Percentiles rank a stretch among this genome's conserved stretches.
These are phyloP conservation scores for Gymnorhina tibicen DNA, from an alignment of 2,113 vertebrate species.

Conservation along the genomic window DNA sequence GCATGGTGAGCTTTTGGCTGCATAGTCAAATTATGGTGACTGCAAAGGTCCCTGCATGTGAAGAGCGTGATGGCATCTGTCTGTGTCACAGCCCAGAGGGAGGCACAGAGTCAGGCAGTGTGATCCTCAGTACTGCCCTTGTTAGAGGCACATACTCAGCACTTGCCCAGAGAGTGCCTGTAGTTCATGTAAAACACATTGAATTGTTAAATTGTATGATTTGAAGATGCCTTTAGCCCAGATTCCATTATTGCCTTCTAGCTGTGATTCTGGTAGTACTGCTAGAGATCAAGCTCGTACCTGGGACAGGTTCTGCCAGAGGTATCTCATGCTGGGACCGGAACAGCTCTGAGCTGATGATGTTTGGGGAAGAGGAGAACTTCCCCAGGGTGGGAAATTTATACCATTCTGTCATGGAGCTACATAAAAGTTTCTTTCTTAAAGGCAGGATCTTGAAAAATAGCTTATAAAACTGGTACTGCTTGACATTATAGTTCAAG, in stretches of 20 bases:
- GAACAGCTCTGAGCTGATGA: background rate
- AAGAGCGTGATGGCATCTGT: background rate
- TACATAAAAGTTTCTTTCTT: background rate
- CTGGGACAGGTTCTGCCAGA: background rate
- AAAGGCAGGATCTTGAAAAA: background rate
- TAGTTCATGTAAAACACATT: background rate
- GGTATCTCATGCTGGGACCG: background rate
- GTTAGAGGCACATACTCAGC: background rate
- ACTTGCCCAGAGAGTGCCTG: background rate
- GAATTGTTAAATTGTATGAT: background rate
- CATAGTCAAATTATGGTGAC: background rate
- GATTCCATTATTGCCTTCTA: background rate
- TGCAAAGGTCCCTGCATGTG: background rate
- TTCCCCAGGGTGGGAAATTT: background rate
- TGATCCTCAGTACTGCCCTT: background rate
- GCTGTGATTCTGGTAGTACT: background rate
- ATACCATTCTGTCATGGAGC: background rate
- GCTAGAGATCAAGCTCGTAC: accelerated
- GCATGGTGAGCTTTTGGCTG: background rate
- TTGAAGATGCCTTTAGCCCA: background rate
- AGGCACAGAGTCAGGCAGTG: accelerated
- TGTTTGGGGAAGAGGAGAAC: background rate
- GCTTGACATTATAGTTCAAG: background rate
- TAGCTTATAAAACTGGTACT: background rate
- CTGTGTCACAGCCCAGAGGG: background rate